Conservation (phyloP, 2,797 vertebrate species). For the Sparus aurata region DNA sequence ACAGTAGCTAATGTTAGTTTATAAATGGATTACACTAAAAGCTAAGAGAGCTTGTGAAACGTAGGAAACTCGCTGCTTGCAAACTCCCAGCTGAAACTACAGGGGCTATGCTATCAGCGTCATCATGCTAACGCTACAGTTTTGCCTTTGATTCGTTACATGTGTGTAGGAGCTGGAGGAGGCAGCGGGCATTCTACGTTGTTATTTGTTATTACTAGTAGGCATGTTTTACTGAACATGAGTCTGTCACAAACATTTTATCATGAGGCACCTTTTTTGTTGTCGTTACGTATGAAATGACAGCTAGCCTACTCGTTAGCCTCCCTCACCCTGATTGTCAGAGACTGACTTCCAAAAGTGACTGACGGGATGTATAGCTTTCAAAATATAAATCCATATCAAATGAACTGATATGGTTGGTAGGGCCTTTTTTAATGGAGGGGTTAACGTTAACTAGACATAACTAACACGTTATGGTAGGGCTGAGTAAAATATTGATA, state of each 20-base stretch:
- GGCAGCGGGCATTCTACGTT: not conserved
- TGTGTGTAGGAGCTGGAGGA: not conserved
- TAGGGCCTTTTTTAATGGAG: not conserved
- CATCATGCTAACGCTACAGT: not conserved
- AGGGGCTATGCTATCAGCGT: no score
- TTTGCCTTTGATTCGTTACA: not conserved
- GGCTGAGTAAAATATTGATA: no score
- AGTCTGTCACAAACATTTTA: not conserved
- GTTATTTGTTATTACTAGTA: not conserved
- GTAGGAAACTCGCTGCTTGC: no score
- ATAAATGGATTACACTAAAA: no score
- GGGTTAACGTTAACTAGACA: not conserved
- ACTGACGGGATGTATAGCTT: not conserved
- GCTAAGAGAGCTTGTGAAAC: no score
- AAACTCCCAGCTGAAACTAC: no score
- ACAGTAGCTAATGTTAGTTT: no score
- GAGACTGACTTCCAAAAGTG: slow-evolving; percentile 27
- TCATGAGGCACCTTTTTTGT: not conserved
- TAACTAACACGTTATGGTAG: not conserved
- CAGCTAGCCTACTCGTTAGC: not conserved
- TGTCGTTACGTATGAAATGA: no score
- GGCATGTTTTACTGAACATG: not conserved
- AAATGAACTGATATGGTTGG: slow-evolving; percentile 4
- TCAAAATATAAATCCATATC: slow-evolving; percentile 25
- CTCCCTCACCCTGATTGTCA: slow-evolving; percentile 22